phyloP scores from a whole-genome alignment of 2,113 vertebrate species.

The Talpa occidentalis region DNA sequence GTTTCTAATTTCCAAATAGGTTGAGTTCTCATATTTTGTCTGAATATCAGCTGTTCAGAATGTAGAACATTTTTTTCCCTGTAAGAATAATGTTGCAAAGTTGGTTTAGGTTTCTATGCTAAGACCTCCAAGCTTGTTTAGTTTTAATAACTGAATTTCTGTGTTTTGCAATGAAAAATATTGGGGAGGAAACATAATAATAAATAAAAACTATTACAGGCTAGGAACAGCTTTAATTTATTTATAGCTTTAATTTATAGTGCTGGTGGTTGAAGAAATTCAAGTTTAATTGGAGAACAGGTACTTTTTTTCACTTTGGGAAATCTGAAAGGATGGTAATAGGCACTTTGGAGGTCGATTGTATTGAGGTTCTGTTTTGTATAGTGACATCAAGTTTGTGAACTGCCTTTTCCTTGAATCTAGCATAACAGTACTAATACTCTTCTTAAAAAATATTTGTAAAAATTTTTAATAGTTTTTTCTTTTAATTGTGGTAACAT shows the following conservation, averaged over 20 bases:
- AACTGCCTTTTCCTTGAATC: conserved; percentile 47
- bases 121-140: background rate
- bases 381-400: background rate
- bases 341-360: conserved; percentile 14
- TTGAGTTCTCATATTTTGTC: conserved; percentile 45
- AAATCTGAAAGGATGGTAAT: background rate
- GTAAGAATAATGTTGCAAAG: conserved; percentile 27
- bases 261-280: conserved; percentile 19
- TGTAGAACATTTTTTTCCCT: background rate
- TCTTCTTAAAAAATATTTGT: too few species aligned
- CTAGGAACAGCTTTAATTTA: background rate
- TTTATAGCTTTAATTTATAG: background rate
- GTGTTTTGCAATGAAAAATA: conserved; percentile 7
- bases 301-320: background rate
- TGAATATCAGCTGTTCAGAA: conserved; percentile 35
- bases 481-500: too few species aligned
- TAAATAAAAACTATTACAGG: conserved; percentile 12
- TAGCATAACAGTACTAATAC: background rate
- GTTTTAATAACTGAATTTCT: conserved; percentile 28
- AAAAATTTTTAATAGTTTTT: too few species aligned
- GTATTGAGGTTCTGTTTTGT: conserved; percentile 13
- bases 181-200: background rate
- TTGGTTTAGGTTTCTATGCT: conserved; percentile 26
- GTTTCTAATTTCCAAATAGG: conserved; percentile 34
- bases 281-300: conserved; percentile 39